These are phyloP conservation scores for Endotricha flammealis DNA, from an alignment of 2,888 invertebrate species.

Conservation along the genomic window DNA sequence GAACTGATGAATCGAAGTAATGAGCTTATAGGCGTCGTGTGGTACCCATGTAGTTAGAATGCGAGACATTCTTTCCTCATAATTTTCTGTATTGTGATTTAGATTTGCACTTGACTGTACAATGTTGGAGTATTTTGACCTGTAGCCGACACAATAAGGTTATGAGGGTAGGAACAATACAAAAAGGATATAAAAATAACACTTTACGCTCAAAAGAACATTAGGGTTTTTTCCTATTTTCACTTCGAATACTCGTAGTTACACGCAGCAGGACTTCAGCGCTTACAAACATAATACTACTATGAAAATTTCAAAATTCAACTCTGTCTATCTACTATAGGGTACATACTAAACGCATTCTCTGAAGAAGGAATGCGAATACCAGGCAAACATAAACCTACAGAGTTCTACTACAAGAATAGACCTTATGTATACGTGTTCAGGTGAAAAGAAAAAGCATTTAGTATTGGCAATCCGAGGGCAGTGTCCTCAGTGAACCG, in stretches of 20 bases:
- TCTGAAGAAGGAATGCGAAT: conserved; percentile 30
- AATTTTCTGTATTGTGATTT: no score
- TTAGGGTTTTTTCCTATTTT: conserved; percentile 63
- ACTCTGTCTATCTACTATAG: conserved; percentile 22
- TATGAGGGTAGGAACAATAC: conserved; percentile 23
- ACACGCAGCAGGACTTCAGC: conserved; percentile 51
- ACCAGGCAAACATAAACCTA: conserved; percentile 24
- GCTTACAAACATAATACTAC: conserved; percentile 34
- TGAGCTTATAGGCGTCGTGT: no score
- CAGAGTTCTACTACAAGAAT: conserved; percentile 19
- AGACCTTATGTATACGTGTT: conserved; percentile 12
- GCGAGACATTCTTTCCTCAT: no score
- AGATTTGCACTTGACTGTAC: neutral
- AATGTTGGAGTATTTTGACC: conserved; percentile 21
- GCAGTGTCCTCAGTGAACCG: conserved; percentile 65
- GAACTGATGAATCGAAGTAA: no score
- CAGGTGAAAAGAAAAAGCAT: conserved; percentile 21
- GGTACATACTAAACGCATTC: conserved; percentile 13
- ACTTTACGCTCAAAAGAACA: conserved; percentile 59
- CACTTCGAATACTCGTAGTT: conserved; percentile 61
- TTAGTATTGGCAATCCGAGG: conserved; percentile 35
- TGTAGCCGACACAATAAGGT: conserved; percentile 27
- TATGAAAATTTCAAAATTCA: conserved; percentile 19
- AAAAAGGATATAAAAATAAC: conserved; percentile 43
- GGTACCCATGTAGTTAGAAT: no score